A percentile compares a stretch with the other conserved stretches of the same genome.
Evolutionary conservation across 2,888 invertebrate species (phyloP).

Genomic region (Cataglyphis rosenhaueri): DNA sequence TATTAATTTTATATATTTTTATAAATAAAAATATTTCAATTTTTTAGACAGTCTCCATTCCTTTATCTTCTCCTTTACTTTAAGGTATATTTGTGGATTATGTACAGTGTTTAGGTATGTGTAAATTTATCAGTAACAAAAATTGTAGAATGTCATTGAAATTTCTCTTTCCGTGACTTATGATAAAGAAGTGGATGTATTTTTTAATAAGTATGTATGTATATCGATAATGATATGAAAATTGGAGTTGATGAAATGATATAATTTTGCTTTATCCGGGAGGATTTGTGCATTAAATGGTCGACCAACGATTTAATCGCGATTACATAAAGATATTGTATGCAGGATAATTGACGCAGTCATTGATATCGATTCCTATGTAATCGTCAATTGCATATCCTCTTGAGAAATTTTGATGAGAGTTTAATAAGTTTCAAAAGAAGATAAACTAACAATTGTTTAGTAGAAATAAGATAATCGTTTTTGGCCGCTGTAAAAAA

Average conservation of each 20-base stretch:
- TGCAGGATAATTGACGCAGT: background rate
- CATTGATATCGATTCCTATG: background rate
- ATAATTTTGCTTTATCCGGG: background rate
- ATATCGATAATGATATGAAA: constrained; percentile 17
- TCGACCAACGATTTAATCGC: constrained; percentile 9
- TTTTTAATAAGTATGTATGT: background rate
- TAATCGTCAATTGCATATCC: constrained; percentile 17
- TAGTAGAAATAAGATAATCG: constrained; percentile 5
- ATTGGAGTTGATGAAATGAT: constrained; percentile 13
- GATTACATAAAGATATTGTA: constrained; percentile 2
- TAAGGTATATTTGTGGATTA: constrained; percentile 34
- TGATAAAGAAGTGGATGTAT: background rate
- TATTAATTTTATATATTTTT: constrained; percentile 1
- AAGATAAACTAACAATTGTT: constrained; percentile 5
- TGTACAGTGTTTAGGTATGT: constrained; percentile 64
- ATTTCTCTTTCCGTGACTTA: constrained; percentile 15
- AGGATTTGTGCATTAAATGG: constrained; percentile 24
- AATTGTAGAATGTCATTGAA: background rate
- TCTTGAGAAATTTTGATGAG: background rate
- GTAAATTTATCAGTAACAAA: constrained; percentile 18
- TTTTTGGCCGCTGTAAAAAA: constrained; percentile 14
- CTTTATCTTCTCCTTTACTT: constrained; percentile 13
- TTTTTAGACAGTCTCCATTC: constrained; percentile 15
- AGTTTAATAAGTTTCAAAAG: background rate
- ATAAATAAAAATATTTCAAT: background rate